phyloP scores from a whole-genome alignment of 2,113 vertebrate genomes.

The Pipa parva region DNA sequence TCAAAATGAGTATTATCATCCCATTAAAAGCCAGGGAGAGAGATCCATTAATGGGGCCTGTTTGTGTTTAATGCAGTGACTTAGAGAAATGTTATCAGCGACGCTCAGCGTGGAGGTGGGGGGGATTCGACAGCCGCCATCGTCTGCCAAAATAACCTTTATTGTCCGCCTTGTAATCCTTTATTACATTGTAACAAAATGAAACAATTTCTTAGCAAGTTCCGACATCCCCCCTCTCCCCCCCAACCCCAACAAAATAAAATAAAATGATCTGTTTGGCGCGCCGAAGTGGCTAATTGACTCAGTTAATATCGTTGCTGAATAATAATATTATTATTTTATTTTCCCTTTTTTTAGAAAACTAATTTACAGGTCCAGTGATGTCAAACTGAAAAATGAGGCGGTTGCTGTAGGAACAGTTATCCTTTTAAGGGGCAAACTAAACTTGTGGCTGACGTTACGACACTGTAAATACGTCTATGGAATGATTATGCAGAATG shows the following conservation, averaged over 20 bases:
- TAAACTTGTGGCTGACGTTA: too few relatives aligned
- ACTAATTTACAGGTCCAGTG: background rate
- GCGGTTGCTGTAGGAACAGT: background rate
- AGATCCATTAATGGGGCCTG: slow-evolving; percentile 29
- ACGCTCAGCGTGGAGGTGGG: background rate
- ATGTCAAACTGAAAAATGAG: background rate
- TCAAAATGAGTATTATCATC: slow-evolving; percentile 29
- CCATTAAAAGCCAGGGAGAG: slow-evolving; percentile 20
- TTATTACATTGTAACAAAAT: background rate
- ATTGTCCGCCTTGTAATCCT: background rate
- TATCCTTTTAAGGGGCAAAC: too few relatives aligned
- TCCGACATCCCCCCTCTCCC: background rate
- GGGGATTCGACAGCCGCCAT: too few relatives aligned
- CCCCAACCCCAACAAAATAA: too few relatives aligned
- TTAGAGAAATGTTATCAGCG: background rate
- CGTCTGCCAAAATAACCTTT: background rate
- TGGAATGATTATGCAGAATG: background rate
- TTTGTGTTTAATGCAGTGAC: slow-evolving; percentile 24
- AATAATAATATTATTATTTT: too few relatives aligned
- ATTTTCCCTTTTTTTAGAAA: background rate
- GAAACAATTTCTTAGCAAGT: background rate
- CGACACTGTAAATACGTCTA: background rate
- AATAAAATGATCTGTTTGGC: background rate
- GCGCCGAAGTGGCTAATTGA: background rate
- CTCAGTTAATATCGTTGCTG: too few relatives aligned